Evolutionary conservation across 1,140 invertebrate genomes (phyloP), one percentile per base, ranked within the genome.

Genomic region (Drosophila cardini): DNA sequence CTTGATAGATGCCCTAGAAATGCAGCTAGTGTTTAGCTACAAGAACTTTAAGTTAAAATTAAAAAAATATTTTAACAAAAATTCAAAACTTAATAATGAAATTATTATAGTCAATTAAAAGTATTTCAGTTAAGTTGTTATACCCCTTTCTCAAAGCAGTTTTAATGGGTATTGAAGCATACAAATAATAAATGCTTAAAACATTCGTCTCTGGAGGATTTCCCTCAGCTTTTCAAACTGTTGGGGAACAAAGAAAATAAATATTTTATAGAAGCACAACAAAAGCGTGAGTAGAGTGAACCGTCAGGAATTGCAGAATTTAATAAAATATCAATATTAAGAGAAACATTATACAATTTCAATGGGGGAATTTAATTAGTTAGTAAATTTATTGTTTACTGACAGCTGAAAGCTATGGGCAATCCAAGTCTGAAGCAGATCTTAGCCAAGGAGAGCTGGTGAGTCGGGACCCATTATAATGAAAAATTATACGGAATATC

Each of bases 111-210:
- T 10, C 0, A 42, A 42, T 11, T 11, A 13, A 42, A 38, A 11
- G 3, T 7, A 10, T 7, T 9, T 11, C 36, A 38, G 36, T 8
- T 26, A 4, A 26, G 21, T 26, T 26, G 21, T 36, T 9, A 36
- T 36, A 10, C 34, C 3, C 8, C 34, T 36, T 36, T 9, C 34
- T 36, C 9, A 2, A 36, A 6, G 34, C 36, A 38, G 15, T 43
- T 43, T 16, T 7, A 15, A 13, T 43, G 40, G 40, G 40, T 43
- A 43, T 15, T 13, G 26, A 1, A 26, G 26, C 48, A 32, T 38
- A 32, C 30, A 50, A 50, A 50, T 50, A 50, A 50, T 50, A 50
- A 50, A 50, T 13, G 48, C 48, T 13, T 2, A 7, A 50, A 50
- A 13, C 26, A 50, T 32, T 50, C 48, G 26, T 15, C 48, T 50